Evolutionary conservation across 2,113 vertebrate species (phyloP), one percentile per base, ranked within the genome.

Genomic region (Ahaetulla prasina): DNA sequence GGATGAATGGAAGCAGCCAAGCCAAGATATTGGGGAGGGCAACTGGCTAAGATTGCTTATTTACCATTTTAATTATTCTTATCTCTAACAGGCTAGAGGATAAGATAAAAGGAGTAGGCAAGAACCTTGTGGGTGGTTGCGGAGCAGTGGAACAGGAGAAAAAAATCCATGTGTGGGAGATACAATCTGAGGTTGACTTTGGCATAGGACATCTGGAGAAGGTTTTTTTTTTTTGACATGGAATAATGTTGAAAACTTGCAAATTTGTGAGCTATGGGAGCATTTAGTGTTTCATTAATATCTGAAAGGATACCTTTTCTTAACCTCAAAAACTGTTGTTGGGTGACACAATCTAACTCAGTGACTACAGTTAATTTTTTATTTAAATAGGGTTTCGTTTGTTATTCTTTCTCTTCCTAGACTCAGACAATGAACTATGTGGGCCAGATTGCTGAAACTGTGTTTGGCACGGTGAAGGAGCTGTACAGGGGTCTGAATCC

Each of bases 401-500:
- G 25, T 39, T 88, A 25, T 94, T 9, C 89, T 52, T 92, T 68
- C 94, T 52, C 0, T 8, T 91, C 90, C 89, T 95, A 98, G 98
- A 96, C 95, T 91, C 97, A 98, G 95, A 98, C 98, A 96, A 99
- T 99, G 99, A 99, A 99, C 96, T 99, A 99, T 9, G 97, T 99
- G 96, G 99, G 99, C 87, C 98, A 99, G 94, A 95, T 99, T 90
- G 99, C 99, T 0, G 99, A 98, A 97, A 98, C 98, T 0, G 98
- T 99, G 92, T 97, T 99, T 0, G 98, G 98, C 95, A 99, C 98
- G 0, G 97, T 99, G 94, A 99, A 98, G 97, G 98, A 98, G 95
- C 98, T 99, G 50, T 99, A 99, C 95, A 96, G 16, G 0, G 98
- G 98, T 1, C 97, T 99, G 49, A 99, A 99, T 97, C 98, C 99